These are phyloP conservation scores for Rhinoraja longicauda DNA, from an alignment of 2,797 vertebrate genomes.

Conservation along the genomic window DNA sequence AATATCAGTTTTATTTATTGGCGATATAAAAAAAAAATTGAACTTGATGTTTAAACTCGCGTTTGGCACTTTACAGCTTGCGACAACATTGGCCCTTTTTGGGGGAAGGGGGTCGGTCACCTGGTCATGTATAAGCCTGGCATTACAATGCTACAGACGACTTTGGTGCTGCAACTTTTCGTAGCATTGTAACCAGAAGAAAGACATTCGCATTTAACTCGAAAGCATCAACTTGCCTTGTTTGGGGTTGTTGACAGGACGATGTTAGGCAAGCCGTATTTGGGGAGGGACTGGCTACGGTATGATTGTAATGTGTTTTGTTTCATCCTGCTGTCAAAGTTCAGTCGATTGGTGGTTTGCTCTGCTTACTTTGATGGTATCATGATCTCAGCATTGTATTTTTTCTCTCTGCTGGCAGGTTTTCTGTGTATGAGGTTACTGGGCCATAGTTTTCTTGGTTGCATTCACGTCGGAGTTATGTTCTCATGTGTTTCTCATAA, in stretches of 20 bases:
- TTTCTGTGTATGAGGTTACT: neutral
- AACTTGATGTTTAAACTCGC: neutral
- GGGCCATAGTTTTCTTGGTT: neutral
- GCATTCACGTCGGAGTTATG: neutral
- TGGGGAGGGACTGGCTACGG: no score
- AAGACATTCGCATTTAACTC: neutral
- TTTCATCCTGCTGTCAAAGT: neutral
- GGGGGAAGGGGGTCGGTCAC: no score
- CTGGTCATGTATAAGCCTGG: neutral
- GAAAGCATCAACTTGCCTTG: neutral
- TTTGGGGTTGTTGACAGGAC: neutral
- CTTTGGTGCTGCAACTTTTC: neutral
- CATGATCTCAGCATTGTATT: neutral
- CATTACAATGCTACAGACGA: neutral
- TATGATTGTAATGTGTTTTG: neutral
- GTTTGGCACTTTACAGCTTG: neutral
- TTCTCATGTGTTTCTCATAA: neutral
- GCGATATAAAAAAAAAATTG: neutral
- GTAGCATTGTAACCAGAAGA: neutral
- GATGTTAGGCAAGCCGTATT: neutral
- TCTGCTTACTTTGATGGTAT: neutral
- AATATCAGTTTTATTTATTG: no score
- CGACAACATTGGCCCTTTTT: neutral
- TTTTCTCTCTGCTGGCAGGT: neutral
- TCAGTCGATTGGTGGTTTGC: neutral